Evolutionary conservation across 2,888 invertebrate genomes (phyloP).

Genomic region (Linyphia triangularis): DNA sequence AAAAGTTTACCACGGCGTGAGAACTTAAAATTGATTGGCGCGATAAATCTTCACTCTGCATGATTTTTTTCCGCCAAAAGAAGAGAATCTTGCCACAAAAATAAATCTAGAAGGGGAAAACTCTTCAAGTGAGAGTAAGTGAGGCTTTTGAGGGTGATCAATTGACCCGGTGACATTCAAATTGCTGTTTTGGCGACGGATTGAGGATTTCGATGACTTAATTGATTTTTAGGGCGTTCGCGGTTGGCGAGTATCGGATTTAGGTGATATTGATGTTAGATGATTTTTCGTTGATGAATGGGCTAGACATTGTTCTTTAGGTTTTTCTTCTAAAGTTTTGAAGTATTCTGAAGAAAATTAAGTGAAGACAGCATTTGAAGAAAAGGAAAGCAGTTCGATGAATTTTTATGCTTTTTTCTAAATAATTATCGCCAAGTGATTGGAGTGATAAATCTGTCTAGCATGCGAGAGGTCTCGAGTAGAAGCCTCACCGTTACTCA

Average conservation of each 20-base stretch:
- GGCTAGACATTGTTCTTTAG: not conserved
- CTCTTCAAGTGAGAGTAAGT: not conserved
- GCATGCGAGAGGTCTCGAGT: too few species aligned
- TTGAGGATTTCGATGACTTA: not conserved
- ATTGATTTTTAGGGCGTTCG: not conserved
- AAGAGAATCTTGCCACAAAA: not conserved
- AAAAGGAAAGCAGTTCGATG: too few species aligned
- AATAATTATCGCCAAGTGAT: too few species aligned
- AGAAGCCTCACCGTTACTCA: too few species aligned
- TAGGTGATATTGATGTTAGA: not conserved
- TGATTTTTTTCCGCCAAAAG: not conserved
- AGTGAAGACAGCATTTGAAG: too few species aligned
- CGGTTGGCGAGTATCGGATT: not conserved
- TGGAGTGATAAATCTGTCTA: too few species aligned
- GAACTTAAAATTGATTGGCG: constrained; percentile 15
- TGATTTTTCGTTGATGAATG: too few species aligned
- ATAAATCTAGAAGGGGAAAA: not conserved
- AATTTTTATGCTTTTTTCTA: too few species aligned
- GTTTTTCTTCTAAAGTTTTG: not conserved
- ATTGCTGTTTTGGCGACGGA: not conserved
- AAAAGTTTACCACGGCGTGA: not conserved
- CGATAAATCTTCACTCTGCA: constrained; percentile 10
- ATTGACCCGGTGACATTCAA: constrained; percentile 50
- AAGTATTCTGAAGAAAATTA: too few species aligned
- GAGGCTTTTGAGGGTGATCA: constrained; percentile 6